A percentile compares a stretch with the other conserved stretches of the same genome.
phyloP scores from a whole-genome alignment of 2,797 vertebrate genomes.

The Antrozous pallidus region DNA sequence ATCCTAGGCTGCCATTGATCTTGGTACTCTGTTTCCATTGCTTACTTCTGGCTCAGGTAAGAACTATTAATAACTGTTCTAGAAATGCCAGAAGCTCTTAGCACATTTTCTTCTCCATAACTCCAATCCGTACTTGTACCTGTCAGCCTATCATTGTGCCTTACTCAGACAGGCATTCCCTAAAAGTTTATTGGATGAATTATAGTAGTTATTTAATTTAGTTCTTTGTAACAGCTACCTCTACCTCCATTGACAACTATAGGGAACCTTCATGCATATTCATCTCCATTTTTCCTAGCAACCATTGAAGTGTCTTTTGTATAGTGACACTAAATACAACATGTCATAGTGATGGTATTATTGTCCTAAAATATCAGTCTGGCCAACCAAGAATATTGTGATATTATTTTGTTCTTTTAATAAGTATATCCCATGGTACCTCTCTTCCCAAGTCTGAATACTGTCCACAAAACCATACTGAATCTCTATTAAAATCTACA shows the following conservation, averaged over 20 bases:
- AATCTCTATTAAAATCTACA: neutral
- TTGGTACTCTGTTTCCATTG: neutral
- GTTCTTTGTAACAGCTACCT: neutral
- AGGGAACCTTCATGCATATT: neutral
- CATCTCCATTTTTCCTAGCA: neutral
- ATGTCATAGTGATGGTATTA: neutral
- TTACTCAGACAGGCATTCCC: neutral
- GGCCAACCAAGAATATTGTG: neutral
- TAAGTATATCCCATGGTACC: neutral
- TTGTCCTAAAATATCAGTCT: neutral
- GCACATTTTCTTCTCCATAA: neutral
- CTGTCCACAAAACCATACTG: neutral
- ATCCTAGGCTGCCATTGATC: neutral
- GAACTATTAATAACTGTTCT: neutral
- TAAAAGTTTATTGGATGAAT: neutral
- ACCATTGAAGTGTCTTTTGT: neutral
- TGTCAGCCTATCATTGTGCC: neutral
- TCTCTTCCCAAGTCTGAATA: neutral
- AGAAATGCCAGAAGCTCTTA: neutral
- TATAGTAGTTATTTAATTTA: neutral
- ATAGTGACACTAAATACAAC: too few species aligned
- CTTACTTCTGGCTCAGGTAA: neutral
- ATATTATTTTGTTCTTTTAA: neutral
- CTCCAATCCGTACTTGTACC: neutral
- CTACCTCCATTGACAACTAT: neutral